Percentiles rank a stretch among this genome's conserved stretches.
Conservation (phyloP, 1,140 invertebrate species). For the Brachionus manjavacas region DNA sequence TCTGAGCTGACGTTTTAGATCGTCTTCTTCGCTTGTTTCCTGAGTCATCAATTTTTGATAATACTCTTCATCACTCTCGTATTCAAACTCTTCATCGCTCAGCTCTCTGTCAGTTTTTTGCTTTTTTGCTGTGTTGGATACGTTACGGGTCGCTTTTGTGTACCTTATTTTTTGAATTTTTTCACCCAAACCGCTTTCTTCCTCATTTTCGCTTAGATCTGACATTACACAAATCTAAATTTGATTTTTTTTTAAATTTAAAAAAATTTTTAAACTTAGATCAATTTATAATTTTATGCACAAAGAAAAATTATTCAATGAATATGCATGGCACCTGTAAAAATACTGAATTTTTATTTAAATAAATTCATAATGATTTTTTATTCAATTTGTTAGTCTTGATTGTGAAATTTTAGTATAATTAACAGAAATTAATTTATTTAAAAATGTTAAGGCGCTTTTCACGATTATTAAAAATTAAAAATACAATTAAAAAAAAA, state of each 20-base stretch:
- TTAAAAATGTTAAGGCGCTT: too few species aligned
- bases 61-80: constrained; percentile 29
- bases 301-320: too few species aligned
- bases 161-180: neutral
- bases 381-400: neutral
- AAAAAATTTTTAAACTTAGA: neutral
- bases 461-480: too few species aligned
- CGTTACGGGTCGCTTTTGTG: neutral
- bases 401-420: neutral
- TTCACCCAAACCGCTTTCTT: neutral
- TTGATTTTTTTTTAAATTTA: neutral
- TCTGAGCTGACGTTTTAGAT: constrained; percentile 12
- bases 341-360: neutral
- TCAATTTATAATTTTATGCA: neutral
- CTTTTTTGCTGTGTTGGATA: neutral
- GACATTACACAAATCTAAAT: neutral
- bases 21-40: neutral
- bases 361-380: neutral
- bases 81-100: constrained; percentile 4
- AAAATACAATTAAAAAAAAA: too few species aligned
- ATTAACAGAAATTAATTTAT: neutral
- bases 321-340: too few species aligned
- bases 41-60: constrained; percentile 6
- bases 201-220: neutral
- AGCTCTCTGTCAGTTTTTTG: neutral